Percentiles rank a stretch among this genome's conserved stretches.
These are phyloP conservation scores for Oscheius myriophilus DNA, from an alignment of 2,888 invertebrate species.

Conservation along the genomic window DNA sequence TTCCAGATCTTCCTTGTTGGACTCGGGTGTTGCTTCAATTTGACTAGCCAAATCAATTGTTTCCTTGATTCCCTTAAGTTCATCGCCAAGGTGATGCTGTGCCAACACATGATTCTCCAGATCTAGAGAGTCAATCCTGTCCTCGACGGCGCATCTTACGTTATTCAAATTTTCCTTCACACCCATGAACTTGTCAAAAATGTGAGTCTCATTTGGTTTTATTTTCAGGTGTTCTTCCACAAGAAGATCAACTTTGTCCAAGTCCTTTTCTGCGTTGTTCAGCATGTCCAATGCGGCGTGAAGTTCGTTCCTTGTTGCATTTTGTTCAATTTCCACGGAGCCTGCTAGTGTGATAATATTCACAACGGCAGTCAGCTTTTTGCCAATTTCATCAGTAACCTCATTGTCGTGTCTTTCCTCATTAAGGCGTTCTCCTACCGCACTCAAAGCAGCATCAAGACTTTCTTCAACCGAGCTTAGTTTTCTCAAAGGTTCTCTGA, in stretches of 20 bases:
- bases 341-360: conserved; percentile 1
- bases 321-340: background rate
- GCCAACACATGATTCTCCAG: background rate
- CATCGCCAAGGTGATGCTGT: background rate
- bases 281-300: conserved; percentile 11
- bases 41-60: conserved; percentile 18
- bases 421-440: conserved; percentile 4
- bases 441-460: conserved; percentile 13
- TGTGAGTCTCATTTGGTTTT: background rate
- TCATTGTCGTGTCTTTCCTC: conserved; percentile 10
- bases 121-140: background rate
- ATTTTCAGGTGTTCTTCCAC: conserved; percentile 4
- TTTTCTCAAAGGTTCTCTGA: conserved; percentile 15
- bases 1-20: conserved; percentile 6
- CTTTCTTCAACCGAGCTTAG: conserved; percentile 24
- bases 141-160: conserved; percentile 3
- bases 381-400: conserved; percentile 4
- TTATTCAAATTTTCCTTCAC: conserved; percentile 5
- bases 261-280: background rate
- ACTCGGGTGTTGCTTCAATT: conserved; percentile 6
- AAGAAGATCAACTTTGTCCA: background rate
- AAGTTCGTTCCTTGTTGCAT: conserved; percentile 10
- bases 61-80: conserved; percentile 7
- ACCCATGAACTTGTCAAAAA: background rate
- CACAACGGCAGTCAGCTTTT: background rate